phyloP scores from a whole-genome alignment of 2,113 vertebrate species.

The Anseranas semipalmata region DNA sequence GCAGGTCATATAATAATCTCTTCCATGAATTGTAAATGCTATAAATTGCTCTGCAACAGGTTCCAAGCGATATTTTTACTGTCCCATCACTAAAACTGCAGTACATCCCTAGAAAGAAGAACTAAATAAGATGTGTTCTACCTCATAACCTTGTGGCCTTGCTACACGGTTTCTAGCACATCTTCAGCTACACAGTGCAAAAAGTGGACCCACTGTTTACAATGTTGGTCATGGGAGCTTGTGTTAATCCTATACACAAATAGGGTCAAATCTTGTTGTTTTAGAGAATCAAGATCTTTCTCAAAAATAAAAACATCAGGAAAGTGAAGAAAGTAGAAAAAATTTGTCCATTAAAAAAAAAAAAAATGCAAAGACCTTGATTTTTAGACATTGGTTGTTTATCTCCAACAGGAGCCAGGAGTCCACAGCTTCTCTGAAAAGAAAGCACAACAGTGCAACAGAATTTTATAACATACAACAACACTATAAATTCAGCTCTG shows the following conservation, averaged over 20 bases:
- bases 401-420: neutral
- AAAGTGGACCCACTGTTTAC: neutral
- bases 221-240: neutral
- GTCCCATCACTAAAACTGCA: neutral
- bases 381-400: neutral
- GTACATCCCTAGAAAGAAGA: neutral
- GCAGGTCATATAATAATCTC: constrained; percentile 7
- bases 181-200: neutral
- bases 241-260: neutral
- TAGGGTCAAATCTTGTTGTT: neutral
- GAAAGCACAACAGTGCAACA: neutral
- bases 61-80: constrained; percentile 2
- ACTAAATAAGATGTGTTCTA: neutral
- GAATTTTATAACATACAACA: neutral
- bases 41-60: neutral
- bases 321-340: neutral
- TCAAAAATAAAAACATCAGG: neutral
- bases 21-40: constrained; percentile 6
- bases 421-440: neutral
- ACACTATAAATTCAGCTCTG: neutral
- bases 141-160: neutral
- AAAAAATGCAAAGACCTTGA: neutral
- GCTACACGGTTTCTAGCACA: neutral
- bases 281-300: neutral
- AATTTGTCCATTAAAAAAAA: too few relatives aligned